Evolutionary conservation across 2,797 vertebrate genomes (phyloP).

Genomic region (Odontamblyopus lacepedii): DNA sequence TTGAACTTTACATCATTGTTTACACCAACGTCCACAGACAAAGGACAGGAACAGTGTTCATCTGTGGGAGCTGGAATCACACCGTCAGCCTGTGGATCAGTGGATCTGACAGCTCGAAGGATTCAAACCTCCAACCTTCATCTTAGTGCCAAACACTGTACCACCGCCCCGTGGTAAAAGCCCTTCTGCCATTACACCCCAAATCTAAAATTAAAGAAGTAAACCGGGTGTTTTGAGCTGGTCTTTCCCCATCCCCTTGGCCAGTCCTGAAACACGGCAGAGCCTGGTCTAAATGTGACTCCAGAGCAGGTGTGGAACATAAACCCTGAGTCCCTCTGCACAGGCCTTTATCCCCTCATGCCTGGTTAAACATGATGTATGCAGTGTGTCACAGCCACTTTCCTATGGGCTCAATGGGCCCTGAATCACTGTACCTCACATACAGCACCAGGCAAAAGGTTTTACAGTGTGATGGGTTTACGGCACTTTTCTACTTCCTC

Average conservation of each 20-base stretch:
- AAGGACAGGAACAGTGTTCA: no score
- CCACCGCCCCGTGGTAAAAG: no score
- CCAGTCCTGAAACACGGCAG: neutral
- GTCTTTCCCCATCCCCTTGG: neutral
- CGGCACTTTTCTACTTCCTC: neutral
- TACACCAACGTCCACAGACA: no score
- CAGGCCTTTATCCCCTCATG: conserved; percentile 34
- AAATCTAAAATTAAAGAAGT: neutral
- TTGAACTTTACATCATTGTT: no score
- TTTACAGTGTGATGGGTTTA: neutral
- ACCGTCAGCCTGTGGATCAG: no score
- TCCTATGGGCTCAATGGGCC: conserved; percentile 42
- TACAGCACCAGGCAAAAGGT: neutral
- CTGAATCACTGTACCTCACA: neutral
- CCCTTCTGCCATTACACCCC: neutral
- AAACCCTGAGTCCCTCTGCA: neutral
- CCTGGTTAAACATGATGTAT: conserved; percentile 58
- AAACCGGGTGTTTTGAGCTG: neutral
- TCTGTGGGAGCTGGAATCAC: no score
- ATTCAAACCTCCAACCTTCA: no score
- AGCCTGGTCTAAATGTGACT: neutral
- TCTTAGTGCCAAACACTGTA: no score
- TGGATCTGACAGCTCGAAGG: no score
- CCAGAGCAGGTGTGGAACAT: neutral
- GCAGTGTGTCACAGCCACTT: conserved; percentile 43